These are phyloP conservation scores for Myrmecophaga tridactyla DNA, from an alignment of 2,113 vertebrate species.

Conservation along the genomic window DNA sequence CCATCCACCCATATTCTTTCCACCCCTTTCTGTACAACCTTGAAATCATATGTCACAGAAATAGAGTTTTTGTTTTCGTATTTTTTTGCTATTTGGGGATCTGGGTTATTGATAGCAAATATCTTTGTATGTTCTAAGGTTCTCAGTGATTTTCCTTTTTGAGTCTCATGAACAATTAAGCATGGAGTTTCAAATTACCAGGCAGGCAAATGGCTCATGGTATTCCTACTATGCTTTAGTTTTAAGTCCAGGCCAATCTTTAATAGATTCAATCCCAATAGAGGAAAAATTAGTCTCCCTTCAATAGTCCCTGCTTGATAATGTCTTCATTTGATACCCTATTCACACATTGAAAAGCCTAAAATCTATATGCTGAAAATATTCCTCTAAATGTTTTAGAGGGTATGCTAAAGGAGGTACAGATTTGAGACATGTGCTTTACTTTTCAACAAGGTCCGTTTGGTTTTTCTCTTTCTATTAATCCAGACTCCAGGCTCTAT, in stretches of 20 bases:
- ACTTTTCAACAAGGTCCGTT: neutral
- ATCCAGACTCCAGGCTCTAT: neutral
- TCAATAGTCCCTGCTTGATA: neutral
- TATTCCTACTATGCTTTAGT: neutral
- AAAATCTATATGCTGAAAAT: neutral
- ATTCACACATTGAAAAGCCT: neutral
- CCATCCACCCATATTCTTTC: neutral
- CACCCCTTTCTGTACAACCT: neutral
- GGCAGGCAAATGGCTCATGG: neutral
- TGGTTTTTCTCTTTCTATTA: neutral
- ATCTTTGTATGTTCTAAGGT: neutral
- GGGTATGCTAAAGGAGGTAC: neutral
- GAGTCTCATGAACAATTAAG: neutral
- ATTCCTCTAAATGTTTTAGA: neutral
- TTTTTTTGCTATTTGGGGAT: neutral
- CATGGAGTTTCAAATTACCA: neutral
- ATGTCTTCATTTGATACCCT: neutral
- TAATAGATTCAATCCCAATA: neutral
- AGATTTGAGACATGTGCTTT: slow-evolving; percentile 31
- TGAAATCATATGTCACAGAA: neutral
- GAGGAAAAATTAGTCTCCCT: neutral
- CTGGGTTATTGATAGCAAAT: neutral
- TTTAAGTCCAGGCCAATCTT: neutral
- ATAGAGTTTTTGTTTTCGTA: neutral
- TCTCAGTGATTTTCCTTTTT: neutral